Evolutionary conservation across 1,140 invertebrate species (phyloP).

Genomic region (Neocloeon triangulifer): DNA sequence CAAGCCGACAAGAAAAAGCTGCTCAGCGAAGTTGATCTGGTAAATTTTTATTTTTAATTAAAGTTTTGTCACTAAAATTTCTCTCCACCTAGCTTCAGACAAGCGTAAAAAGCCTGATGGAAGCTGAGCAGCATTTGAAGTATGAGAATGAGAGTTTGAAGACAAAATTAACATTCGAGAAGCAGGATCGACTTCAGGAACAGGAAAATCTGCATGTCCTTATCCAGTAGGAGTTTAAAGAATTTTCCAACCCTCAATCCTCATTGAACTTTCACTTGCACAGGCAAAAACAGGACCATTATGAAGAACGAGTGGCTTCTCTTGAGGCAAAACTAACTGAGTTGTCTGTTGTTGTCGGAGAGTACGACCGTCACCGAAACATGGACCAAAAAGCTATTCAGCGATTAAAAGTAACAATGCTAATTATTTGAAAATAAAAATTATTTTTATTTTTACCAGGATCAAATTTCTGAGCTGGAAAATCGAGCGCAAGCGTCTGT

Average conservation of each 20-base stretch:
- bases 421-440: too few species aligned
- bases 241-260: constrained; percentile 3
- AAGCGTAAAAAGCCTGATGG: constrained; percentile 31
- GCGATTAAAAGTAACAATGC: too few species aligned
- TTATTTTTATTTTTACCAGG: too few species aligned
- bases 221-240: constrained; percentile 21
- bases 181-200: constrained; percentile 55
- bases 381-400: constrained; percentile 53
- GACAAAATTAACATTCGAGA: constrained; percentile 45
- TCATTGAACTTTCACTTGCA: constrained; percentile 5
- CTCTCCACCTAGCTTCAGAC: constrained; percentile 46
- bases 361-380: constrained; percentile 46
- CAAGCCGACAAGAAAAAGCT: constrained; percentile 53
- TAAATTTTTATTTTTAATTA: constrained; percentile 11
- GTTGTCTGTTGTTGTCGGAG: constrained; percentile 51
- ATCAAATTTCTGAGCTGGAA: constrained; percentile 19
- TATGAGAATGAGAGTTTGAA: constrained; percentile 40
- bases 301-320: constrained; percentile 51
- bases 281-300: constrained; percentile 39
- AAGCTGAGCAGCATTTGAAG: constrained; percentile 25
- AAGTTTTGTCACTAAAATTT: too few species aligned
- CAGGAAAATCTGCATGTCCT: constrained; percentile 46
- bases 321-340: constrained; percentile 59
- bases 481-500: constrained; percentile 14
- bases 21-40: constrained; percentile 35